Evolutionary conservation across 2,113 vertebrate genomes (phyloP).

Genomic region (Crotophaga sulcirostris): DNA sequence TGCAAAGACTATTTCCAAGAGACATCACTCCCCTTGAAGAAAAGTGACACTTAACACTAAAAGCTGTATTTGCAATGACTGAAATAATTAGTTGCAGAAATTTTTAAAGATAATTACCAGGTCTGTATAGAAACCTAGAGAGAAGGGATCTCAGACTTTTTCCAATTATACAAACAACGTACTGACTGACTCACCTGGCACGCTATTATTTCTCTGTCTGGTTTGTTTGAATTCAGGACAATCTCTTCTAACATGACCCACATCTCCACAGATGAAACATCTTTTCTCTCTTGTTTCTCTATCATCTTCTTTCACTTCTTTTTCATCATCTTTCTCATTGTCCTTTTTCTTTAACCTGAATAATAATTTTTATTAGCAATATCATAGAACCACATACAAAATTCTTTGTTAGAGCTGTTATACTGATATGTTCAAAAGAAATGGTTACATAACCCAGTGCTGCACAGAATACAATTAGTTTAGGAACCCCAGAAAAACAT

Average conservation of each 20-base stretch:
- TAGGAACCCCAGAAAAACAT: background rate
- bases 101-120: background rate
- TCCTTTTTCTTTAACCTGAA: conserved; percentile 96
- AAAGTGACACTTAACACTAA: background rate
- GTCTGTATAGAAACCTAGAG: background rate
- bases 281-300: conserved; percentile 91
- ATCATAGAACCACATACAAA: conserved; percentile 27
- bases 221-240: conserved; percentile 93
- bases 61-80: background rate
- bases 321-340: conserved; percentile 92
- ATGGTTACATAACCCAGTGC: background rate
- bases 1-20: background rate
- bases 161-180: background rate
- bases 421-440: background rate
- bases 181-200: conserved; percentile 72
- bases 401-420: background rate
- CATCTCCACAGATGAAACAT: conserved; percentile 96
- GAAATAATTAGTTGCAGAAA: background rate
- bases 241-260: conserved; percentile 92
- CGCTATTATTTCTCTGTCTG: conserved; percentile 83
- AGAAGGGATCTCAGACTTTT: background rate
- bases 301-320: conserved; percentile 88
- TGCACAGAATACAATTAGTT: background rate
- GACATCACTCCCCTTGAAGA: background rate
- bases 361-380: conserved; percentile 38